Evolutionary conservation across 2,113 vertebrate genomes (phyloP).

Genomic region (Cariama cristata): DNA sequence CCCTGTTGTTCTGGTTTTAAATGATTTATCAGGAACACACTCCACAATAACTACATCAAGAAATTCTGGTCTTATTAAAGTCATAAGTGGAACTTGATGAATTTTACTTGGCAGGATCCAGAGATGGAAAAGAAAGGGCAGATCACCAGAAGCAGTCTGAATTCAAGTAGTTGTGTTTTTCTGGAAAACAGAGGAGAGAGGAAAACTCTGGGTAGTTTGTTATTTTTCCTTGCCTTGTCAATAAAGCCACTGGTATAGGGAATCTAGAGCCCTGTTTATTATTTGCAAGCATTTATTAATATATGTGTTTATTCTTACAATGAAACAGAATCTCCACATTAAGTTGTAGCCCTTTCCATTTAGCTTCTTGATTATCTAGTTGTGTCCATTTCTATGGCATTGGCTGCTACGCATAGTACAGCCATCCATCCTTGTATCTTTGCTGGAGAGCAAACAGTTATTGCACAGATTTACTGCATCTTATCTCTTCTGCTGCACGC

Average conservation of each 20-base stretch:
- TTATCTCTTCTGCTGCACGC: neutral
- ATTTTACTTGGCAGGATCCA: neutral
- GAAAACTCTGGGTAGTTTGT: neutral
- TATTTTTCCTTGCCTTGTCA: neutral
- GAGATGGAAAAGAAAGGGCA: neutral
- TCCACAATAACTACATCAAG: neutral
- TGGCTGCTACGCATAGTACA: neutral
- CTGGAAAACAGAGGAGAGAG: neutral
- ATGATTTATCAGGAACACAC: neutral
- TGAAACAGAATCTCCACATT: neutral
- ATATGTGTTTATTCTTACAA: neutral
- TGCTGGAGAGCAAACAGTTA: neutral
- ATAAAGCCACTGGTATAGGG: neutral
- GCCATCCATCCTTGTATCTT: neutral
- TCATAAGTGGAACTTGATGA: neutral
- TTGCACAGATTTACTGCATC: neutral
- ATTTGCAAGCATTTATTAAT: neutral
- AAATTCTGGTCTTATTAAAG: neutral
- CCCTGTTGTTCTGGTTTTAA: neutral
- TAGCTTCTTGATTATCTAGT: neutral
- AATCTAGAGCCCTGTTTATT: neutral
- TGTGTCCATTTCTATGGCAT: neutral
- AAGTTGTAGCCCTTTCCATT: neutral
- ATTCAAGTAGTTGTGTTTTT: neutral
- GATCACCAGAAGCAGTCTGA: neutral